These are phyloP conservation scores for Philaethria dido DNA, from an alignment of 2,888 invertebrate genomes.

Conservation along the genomic window DNA sequence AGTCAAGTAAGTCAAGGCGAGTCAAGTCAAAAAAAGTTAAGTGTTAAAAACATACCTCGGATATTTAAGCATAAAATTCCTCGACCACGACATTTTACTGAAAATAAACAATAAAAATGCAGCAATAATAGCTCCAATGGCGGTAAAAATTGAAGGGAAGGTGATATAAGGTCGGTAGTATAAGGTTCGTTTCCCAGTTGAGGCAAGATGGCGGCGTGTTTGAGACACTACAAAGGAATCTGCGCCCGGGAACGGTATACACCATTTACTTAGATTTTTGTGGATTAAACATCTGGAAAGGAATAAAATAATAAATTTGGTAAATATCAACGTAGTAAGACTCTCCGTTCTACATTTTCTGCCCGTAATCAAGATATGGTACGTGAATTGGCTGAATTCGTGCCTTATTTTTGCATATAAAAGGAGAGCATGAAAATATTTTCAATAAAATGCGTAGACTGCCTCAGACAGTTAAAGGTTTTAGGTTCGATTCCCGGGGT, in stretches of 20 bases:
- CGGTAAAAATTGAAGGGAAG: conserved; percentile 66
- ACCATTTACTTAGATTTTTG: conserved; percentile 80
- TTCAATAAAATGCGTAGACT: no score
- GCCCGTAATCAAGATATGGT: no score
- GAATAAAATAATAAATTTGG: neutral
- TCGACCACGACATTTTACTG: conserved; percentile 51
- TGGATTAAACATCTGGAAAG: conserved; percentile 73
- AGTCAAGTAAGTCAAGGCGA: no score
- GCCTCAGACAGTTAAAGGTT: no score
- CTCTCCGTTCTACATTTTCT: no score
- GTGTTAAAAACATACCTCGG: conserved; percentile 36
- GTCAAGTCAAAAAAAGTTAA: no score
- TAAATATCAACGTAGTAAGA: no score
- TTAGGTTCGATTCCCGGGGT: no score
- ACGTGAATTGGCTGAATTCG: no score
- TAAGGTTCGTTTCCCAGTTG: conserved; percentile 87
- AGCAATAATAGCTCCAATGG: conserved; percentile 71
- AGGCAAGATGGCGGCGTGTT: conserved; percentile 90
- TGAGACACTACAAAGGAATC: conserved; percentile 92
- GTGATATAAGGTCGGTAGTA: conserved; percentile 90
- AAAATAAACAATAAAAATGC: conserved; percentile 74
- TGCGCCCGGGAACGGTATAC: conserved; percentile 91
- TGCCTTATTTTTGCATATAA: no score
- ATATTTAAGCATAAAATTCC: conserved; percentile 55
- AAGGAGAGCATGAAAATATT: no score